Evolutionary conservation across 2,113 vertebrate genomes (phyloP).

Genomic region (Coregonus clupeaformis): DNA sequence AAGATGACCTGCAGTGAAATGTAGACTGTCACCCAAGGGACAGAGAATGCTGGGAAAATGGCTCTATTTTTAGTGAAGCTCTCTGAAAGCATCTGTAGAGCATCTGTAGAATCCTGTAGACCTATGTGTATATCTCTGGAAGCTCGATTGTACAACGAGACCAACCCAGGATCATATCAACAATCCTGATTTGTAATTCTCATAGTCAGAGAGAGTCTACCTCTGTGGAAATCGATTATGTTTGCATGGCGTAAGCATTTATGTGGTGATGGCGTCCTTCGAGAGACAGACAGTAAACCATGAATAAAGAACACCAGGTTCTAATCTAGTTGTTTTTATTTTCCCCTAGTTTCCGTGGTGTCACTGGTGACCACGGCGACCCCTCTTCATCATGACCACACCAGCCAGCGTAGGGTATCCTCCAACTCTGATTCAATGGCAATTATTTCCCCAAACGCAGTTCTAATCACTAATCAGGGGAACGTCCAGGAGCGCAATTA

Average conservation of each 20-base stretch:
- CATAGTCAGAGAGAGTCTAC: background rate
- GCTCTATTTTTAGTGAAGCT: constrained; percentile 42
- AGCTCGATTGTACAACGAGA: background rate
- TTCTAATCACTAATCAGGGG: constrained; percentile 11
- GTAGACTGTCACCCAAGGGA: constrained; percentile 46
- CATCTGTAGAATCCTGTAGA: background rate
- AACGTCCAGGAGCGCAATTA: constrained; percentile 34
- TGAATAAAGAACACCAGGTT: background rate
- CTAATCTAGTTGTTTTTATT: background rate
- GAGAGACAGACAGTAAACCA: background rate
- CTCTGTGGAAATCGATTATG: background rate
- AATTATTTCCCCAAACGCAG: constrained; percentile 31
- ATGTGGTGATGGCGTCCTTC: background rate
- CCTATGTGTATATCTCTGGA: background rate
- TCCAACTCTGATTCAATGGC: constrained; percentile 41
- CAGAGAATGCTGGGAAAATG: constrained; percentile 39
- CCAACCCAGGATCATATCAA: background rate
- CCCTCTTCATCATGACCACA: background rate
- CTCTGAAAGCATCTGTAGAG: constrained; percentile 10
- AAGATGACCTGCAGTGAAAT: constrained; percentile 39
- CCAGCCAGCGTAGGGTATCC: background rate
- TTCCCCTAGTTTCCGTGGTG: background rate
- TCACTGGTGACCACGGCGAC: background rate
- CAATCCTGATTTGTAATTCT: background rate
- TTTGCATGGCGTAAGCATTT: background rate